Evolutionary conservation across 2,113 vertebrate genomes (phyloP), one percentile per base, ranked within the genome.

Genomic region (Burhinus bistriatus): DNA sequence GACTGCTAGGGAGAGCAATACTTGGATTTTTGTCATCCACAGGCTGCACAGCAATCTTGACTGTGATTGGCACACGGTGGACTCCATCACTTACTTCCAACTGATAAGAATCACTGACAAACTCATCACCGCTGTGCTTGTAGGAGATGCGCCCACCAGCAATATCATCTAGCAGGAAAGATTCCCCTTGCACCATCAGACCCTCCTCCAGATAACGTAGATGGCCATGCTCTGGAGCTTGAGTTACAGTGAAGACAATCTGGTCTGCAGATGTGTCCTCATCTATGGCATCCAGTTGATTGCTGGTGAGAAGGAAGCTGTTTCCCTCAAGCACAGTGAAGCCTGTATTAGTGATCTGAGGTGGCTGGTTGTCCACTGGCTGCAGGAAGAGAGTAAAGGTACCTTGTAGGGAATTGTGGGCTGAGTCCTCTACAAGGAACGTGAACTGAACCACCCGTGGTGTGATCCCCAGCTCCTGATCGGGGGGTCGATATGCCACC

Each of bases 211-310:
- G 96, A 90, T 98, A 98, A 81, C 95, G 95, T 21, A 99, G 91
- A 36, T 97, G 91, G 27, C 98, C 99, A 40, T 98, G 98, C 32
- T 75, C 91, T 6, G 98, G 98, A 90, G 97, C 96, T 95, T 97
- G 65, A 42, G 87, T 94, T 91, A 98, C 84, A 18, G 79, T 93
- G 87, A 99, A 99, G 36, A 98, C 57, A 29, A 99, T 99, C 72
- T 98, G 97, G 57, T 98, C 97, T 79, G 95, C 91, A 45, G 99
- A 97, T 83, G 99, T 99, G 89, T 99, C 99, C 13, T 97, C 96
- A 93, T 99, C 99, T 62, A 93, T 98, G 58, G 98, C 98, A 91
- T 98, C 95, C 21, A 99, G 95, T 27, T 99, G 98, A 62, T 94
- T 97, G 30, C 65, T 95, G 36, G 95, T 96, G 42, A 98, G 89